These are phyloP conservation scores for Synanthedon andrenaeformis DNA, from an alignment of 2,888 invertebrate genomes.

Conservation along the genomic window DNA sequence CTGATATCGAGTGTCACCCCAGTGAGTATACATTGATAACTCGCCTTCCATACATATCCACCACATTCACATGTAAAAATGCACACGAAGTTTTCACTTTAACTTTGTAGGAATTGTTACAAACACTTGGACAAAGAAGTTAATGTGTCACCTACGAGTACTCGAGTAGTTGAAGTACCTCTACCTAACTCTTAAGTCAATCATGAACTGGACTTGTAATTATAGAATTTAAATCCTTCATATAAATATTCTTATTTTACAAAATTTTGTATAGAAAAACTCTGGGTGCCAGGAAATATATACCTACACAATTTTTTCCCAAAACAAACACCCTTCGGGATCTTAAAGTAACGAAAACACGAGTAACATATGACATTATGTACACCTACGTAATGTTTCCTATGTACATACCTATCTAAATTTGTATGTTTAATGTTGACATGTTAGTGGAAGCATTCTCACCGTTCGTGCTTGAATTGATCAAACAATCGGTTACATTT, in stretches of 20 bases:
- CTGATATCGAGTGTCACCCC: constrained; percentile 77
- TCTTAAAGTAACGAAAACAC: not conserved
- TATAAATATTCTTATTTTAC: too few relatives aligned
- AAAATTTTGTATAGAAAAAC: too few relatives aligned
- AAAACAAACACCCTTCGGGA: not conserved
- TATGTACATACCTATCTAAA: not conserved
- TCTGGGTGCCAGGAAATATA: too few relatives aligned
- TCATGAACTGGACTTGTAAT: too few relatives aligned
- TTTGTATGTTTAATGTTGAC: constrained; percentile 15
- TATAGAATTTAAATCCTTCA: too few relatives aligned
- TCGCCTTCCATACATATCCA: constrained; percentile 6
- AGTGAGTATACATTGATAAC: constrained; percentile 42
- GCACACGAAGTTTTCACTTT: constrained; percentile 34
- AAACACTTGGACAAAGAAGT: too few relatives aligned
- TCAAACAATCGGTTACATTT: constrained; percentile 65
- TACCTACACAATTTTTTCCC: too few relatives aligned
- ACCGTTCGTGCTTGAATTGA: constrained; percentile 69
- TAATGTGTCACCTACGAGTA: too few relatives aligned
- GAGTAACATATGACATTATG: constrained; percentile 29
- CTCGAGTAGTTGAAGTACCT: too few relatives aligned
- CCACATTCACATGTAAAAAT: constrained; percentile 58
- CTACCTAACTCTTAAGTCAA: too few relatives aligned
- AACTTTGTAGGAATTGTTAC: too few relatives aligned
- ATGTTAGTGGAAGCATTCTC: constrained; percentile 70
- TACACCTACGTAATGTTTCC: constrained; percentile 13